These are phyloP conservation scores for Clavelina lepadiformis DNA, from an alignment of 23 tunicate species.

Conservation along the genomic window DNA sequence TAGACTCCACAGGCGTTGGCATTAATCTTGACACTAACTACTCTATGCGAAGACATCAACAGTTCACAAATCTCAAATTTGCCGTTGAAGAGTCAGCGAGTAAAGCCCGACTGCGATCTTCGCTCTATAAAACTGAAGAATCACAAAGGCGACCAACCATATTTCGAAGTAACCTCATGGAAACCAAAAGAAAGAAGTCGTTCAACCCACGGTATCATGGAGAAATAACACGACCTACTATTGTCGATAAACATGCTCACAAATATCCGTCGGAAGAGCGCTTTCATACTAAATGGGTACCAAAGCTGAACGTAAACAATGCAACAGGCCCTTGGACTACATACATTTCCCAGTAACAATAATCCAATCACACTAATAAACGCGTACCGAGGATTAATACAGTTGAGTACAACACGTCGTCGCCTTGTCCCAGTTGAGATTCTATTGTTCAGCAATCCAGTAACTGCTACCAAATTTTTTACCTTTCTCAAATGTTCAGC, in stretches of 20 bases:
- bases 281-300: slow-evolving; percentile 40
- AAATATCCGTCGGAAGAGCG: slow-evolving; percentile 26
- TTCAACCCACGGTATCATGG: slow-evolving; percentile 54
- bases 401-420: too few relatives aligned
- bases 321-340: slow-evolving; percentile 41
- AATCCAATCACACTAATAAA: too few relatives aligned
- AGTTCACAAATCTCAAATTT: slow-evolving; percentile 34
- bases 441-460: too few relatives aligned
- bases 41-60: slow-evolving; percentile 26
- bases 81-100: slow-evolving; percentile 30
- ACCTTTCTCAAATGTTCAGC: too few relatives aligned
- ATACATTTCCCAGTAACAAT: slow-evolving; percentile 15
- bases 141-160: slow-evolving; percentile 29
- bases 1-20: slow-evolving; percentile 23
- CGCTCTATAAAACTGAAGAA: slow-evolving; percentile 45
- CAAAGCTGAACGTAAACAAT: not conserved
- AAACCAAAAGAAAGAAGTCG: slow-evolving; percentile 9
- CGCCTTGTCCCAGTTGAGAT: too few relatives aligned
- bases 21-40: not conserved
- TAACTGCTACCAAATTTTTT: too few relatives aligned
- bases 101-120: slow-evolving; percentile 39
- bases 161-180: slow-evolving; percentile 32
- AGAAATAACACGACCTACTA: slow-evolving; percentile 44
- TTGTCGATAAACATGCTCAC: slow-evolving; percentile 43
- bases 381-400: too few relatives aligned